Base-by-base conservation (phyloP, 1,140 invertebrate genomes). In the Leptopilina boulardi region DNA sequence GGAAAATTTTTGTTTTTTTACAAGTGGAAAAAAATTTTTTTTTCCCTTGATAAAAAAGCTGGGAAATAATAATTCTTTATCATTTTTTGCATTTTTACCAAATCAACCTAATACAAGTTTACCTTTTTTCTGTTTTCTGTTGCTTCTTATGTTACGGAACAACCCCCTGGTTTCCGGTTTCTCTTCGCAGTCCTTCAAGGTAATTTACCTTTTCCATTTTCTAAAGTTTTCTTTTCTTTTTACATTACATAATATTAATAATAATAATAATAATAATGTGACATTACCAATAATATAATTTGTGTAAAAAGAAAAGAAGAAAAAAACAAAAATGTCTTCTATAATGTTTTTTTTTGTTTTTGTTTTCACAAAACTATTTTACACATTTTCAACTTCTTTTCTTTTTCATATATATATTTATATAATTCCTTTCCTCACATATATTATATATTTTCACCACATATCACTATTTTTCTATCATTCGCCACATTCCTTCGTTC, bases 171-270 rank as follows among this genome's bases (percentile, higher is more conserved):
- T 88, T 88, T 87, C 87, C 84, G 87, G 87, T 87, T 89, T 88
- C 85, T 88, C 86, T 89, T 83, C 86, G 87, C 87, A 89, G 87
- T 89, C 87, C 85, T 89, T 89, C 84, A 87, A 89, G 87, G 87
- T 89, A 89, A 89, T 88, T 88, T 82, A 80, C 81, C 82, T 77
- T 81, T 83, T 77, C 75, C 84, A 84, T 86, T 82, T 85, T 86
- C 81, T 85, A 76, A 81, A 79, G 72, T 82, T 81, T 78, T 71
- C 74, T 73, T 80, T 15, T 85, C 70, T 75, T 74, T 78, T 38
- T 73, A 66, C 23, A 66, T 66, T n/a, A n/a, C n/a, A n/a, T n/a
- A n/a, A n/a, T n/a, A n/a, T n/a, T n/a, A n/a, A n/a, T n/a, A n/a
- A n/a, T n/a, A n/a, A n/a, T n/a, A n/a, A n/a, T n/a, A n/a, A n/a